Percentiles rank a stretch among this genome's conserved stretches.
These are phyloP conservation scores for Gyrodactylus salaris DNA, from an alignment of 1,140 invertebrate species.

Conservation along the genomic window DNA sequence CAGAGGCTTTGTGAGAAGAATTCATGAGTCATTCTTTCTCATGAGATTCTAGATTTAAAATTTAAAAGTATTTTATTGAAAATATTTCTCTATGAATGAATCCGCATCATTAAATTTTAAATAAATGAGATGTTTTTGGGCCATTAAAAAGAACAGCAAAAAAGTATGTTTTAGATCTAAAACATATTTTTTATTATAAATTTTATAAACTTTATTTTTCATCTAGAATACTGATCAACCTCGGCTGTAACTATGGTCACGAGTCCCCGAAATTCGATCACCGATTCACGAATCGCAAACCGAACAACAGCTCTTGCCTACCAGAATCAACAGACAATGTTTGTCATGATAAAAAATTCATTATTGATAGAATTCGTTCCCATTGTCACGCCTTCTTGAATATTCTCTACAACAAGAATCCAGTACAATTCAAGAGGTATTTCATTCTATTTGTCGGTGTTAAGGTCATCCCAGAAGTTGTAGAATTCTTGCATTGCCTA, in stretches of 20 bases:
- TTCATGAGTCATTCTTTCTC: too few species aligned
- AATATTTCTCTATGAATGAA: too few species aligned
- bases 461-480: constrained; percentile 38
- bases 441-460: constrained; percentile 37
- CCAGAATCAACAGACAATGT: not conserved
- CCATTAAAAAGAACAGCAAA: too few species aligned
- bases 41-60: too few species aligned
- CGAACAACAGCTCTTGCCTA: not conserved
- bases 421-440: constrained; percentile 28
- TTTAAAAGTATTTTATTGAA: too few species aligned
- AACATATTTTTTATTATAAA: too few species aligned
- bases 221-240: not conserved
- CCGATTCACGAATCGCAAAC: not conserved
- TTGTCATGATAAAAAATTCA: not conserved
- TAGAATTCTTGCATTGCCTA: constrained; percentile 75
- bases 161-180: too few species aligned
- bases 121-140: too few species aligned
- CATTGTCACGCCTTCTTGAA: constrained; percentile 3
- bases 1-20: too few species aligned
- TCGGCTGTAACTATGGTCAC: not conserved
- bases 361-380: not conserved
- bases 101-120: too few species aligned
- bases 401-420: constrained; percentile 7
- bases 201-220: too few species aligned
- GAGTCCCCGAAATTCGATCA: not conserved